Evolutionary conservation across 2,888 invertebrate species (phyloP), one percentile per base, ranked within the genome.

Genomic region (Palloptera scutellata): DNA sequence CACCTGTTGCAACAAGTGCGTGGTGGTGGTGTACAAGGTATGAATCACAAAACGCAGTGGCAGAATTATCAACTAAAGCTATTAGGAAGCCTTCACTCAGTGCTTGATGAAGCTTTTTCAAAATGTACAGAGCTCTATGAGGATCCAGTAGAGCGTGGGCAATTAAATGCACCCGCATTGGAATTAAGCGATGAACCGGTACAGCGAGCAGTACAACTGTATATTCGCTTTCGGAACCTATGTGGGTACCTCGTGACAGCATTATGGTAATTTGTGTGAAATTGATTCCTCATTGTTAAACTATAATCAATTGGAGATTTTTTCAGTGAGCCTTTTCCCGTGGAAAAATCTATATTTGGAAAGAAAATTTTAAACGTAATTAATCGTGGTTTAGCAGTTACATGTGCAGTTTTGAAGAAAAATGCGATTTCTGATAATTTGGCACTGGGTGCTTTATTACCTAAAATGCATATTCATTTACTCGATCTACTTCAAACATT

Each of bases 1-100:
- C 82, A 80, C 66, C 74, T 82, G 20, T 60, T 83, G n/a, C 82
- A 81, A 66, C 81, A 81, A 70, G 75, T 81, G 1, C 75, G 80
- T 61, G 81, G 80, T 10, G 79, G 81, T 13, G 79, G 78, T 10
- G 75, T 75, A 45, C 76, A 77, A 43, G 79, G 78, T 4, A 67
- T 76, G 1, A 80, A 75, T 59, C 75, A 79, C 51, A 80, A 81
- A 71, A 70, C 68, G 1, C 73, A 79, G 13, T 83, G 83, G 83
- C 74, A 75, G 58, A 75, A 65, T 12, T 79, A 79, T 67, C 79
- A 80, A 62, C 58, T 74, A 2, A 75, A 78, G 52, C 64, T 81
- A 15, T 40, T 81, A 12, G 77, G 75, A 1, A 77, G 76, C 52
- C 71, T 80, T 10, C 78, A 79, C 62, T 60, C 54, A 6, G 58